Evolutionary conservation across 2,797 vertebrate species (phyloP).

Genomic region (Thunnus albacares): DNA sequence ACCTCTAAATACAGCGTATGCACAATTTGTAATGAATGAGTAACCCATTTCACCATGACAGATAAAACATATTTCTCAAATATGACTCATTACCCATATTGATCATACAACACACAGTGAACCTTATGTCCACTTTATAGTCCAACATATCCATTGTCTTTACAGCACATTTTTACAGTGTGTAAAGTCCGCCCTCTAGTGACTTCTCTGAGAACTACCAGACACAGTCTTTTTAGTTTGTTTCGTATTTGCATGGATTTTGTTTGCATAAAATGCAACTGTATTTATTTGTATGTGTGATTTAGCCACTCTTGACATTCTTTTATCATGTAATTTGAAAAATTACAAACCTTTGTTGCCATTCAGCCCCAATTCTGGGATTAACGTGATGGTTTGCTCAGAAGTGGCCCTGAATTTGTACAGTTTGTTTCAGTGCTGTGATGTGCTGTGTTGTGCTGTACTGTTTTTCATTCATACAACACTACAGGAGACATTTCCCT

Average conservation of each 20-base stretch:
- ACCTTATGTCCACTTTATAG: not conserved
- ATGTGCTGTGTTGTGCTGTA: conserved; percentile 51
- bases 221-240: conserved; percentile 73
- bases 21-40: conserved; percentile 14
- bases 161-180: conserved; percentile 18
- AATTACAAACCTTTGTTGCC: not conserved
- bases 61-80: not conserved
- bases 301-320: conserved; percentile 53
- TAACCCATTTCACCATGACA: not conserved
- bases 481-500: conserved; percentile 27
- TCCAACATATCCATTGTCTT: not conserved
- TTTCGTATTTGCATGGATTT: conserved; percentile 54
- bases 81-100: not conserved
- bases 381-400: conserved; percentile 39
- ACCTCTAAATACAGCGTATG: not conserved
- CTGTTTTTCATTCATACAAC: conserved; percentile 49
- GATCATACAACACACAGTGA: not conserved
- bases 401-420: conserved; percentile 49
- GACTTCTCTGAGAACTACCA: conserved; percentile 66
- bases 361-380: not conserved
- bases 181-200: conserved; percentile 62
- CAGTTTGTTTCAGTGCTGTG: conserved; percentile 43
- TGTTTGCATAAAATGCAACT: conserved; percentile 10
- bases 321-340: not conserved
- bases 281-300: conserved; percentile 35